Percentiles rank a stretch among this genome's conserved stretches.
Evolutionary conservation across 2,797 vertebrate genomes (phyloP).

Genomic region (Rhodeus uyekii): DNA sequence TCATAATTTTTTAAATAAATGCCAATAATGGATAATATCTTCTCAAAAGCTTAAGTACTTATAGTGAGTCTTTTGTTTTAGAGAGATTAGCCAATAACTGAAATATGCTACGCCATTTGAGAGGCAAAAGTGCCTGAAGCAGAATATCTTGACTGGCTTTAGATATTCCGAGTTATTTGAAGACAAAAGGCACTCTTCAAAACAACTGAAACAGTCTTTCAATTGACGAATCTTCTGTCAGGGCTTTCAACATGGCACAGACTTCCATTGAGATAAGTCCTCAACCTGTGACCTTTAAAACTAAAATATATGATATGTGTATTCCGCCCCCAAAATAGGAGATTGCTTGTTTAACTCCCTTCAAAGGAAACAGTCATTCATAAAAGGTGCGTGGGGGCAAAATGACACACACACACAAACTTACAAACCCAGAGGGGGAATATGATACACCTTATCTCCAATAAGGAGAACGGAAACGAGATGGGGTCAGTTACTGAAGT

Average conservation of each 20-base stretch:
- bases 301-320: slow-evolving; percentile 35
- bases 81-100: slow-evolving; percentile 11
- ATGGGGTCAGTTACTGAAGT: slow-evolving; percentile 20
- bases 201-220: slow-evolving; percentile 13
- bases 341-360: slow-evolving; percentile 29
- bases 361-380: slow-evolving; percentile 27
- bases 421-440: slow-evolving; percentile 32
- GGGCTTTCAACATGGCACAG: neutral
- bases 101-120: slow-evolving; percentile 9
- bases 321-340: neutral
- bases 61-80: slow-evolving; percentile 10
- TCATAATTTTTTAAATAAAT: neutral
- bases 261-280: slow-evolving; percentile 8
- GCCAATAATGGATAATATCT: neutral
- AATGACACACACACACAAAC: slow-evolving; percentile 3
- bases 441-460: slow-evolving; percentile 32
- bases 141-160: neutral
- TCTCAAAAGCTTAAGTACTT: neutral
- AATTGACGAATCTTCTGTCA: slow-evolving; percentile 20
- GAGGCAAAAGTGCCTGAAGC: neutral
- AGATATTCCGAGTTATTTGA: slow-evolving; percentile 1
- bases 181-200: slow-evolving; percentile 20
- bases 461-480: slow-evolving; percentile 12
- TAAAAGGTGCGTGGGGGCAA: slow-evolving; percentile 12
- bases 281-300: slow-evolving; percentile 35